Percentiles rank a stretch among this genome's conserved stretches.
phyloP scores from a whole-genome alignment of 2,888 invertebrate species.

The Drosophila subsilvestris region DNA sequence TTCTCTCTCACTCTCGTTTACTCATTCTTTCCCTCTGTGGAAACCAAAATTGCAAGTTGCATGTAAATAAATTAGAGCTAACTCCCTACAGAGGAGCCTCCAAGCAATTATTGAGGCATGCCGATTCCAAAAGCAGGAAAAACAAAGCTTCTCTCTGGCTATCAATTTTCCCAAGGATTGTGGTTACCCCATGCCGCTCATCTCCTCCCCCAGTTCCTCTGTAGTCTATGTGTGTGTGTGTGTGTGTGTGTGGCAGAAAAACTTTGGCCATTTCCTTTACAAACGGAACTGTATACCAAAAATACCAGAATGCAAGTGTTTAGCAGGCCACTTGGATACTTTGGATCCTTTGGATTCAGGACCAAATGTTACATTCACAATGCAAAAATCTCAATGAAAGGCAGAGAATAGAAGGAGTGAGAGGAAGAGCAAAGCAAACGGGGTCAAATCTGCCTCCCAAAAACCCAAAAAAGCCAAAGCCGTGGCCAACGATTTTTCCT shows the following conservation, averaged over 20 bases:
- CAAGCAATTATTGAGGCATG: slow-evolving; percentile 48
- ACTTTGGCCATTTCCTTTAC: slow-evolving; percentile 45
- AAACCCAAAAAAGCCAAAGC: neutral
- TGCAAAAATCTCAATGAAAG: slow-evolving; percentile 19
- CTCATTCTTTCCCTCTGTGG: slow-evolving; percentile 1
- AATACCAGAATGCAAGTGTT: slow-evolving; percentile 39
- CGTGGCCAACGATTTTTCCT: neutral
- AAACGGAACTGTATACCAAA: slow-evolving; percentile 11
- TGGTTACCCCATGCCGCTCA: slow-evolving; percentile 9
- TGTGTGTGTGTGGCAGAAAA: slow-evolving; percentile 17
- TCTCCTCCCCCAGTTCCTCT: neutral
- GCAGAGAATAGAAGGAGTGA: too few species aligned
- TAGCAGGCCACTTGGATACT: slow-evolving; percentile 41
- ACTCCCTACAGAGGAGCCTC: slow-evolving; percentile 16
- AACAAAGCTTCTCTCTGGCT: slow-evolving; percentile 34
- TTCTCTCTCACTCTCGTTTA: neutral
- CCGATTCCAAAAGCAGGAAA: slow-evolving; percentile 34
- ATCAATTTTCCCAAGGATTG: slow-evolving; percentile 38
- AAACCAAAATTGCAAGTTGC: slow-evolving; percentile 43
- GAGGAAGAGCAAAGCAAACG: neutral
- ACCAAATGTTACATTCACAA: slow-evolving; percentile 39
- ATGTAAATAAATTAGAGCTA: slow-evolving; percentile 75
- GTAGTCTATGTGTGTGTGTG: neutral
- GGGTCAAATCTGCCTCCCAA: slow-evolving; percentile 22
- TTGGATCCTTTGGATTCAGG: neutral